Evolutionary conservation across 2,888 invertebrate species (phyloP).

Genomic region (Hirtodrosophila histrioides): DNA sequence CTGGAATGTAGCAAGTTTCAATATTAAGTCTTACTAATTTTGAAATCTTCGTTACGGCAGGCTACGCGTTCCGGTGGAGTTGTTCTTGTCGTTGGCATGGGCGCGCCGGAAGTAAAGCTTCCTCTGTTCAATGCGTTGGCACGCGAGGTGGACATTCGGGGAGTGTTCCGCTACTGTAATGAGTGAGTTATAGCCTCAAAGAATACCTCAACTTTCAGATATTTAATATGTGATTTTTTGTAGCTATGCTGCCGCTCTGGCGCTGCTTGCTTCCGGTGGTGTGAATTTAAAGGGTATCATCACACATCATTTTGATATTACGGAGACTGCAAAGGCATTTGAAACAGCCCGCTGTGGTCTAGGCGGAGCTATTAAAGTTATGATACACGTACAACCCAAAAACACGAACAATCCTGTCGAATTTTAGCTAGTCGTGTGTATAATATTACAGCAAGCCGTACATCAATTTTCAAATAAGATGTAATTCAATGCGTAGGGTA

Average conservation of each 20-base stretch:
- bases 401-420: constrained; percentile 85
- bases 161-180: constrained; percentile 96
- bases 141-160: constrained; percentile 95
- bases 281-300: constrained; percentile 92
- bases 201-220: background rate
- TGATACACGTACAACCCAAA: constrained; percentile 90
- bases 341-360: constrained; percentile 90
- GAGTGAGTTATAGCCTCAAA: constrained; percentile 87
- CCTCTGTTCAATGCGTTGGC: constrained; percentile 92
- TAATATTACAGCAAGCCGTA: background rate
- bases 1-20: no score
- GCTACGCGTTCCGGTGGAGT: constrained; percentile 94
- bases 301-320: constrained; percentile 92
- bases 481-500: background rate
- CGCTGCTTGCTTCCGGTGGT: constrained; percentile 90
- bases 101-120: constrained; percentile 90
- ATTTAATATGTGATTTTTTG: constrained; percentile 1
- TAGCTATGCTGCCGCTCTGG: constrained; percentile 92
- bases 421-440: constrained; percentile 35
- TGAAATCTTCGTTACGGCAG: constrained; percentile 84
- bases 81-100: constrained; percentile 95
- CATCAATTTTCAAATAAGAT: background rate
- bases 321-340: constrained; percentile 92
- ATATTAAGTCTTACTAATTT: background rate
- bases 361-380: constrained; percentile 93